Evolutionary conservation across 2,113 vertebrate genomes (phyloP).

Genomic region (Eonycteris spelaea): DNA sequence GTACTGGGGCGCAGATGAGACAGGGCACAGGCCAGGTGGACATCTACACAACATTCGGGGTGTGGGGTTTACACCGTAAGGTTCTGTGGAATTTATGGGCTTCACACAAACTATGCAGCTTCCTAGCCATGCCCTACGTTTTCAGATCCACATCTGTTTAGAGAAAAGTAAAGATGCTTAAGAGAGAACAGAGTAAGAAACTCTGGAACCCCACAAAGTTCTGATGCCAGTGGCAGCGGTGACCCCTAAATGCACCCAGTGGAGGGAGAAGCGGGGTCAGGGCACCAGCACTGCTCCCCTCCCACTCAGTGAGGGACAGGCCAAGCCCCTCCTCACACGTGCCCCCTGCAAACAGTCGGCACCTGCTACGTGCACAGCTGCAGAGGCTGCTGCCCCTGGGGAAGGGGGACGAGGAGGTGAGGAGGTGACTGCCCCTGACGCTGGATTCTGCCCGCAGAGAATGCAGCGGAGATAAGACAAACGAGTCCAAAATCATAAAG

Average conservation of each 20-base stretch:
- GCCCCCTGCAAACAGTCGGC: not conserved
- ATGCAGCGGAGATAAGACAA: not conserved
- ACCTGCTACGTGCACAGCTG: not conserved
- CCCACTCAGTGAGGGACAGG: not conserved
- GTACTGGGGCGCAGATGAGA: conserved; percentile 53
- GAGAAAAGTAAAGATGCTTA: not conserved
- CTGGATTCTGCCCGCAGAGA: not conserved
- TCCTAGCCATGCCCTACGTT: not conserved
- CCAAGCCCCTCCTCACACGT: not conserved
- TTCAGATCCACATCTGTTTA: not conserved
- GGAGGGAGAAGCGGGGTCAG: not conserved
- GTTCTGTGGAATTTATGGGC: not conserved
- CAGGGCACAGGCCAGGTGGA: not conserved
- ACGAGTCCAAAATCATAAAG: too few relatives aligned
- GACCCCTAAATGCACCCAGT: not conserved
- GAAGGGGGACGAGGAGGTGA: fast-evolving
- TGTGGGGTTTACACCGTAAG: too few relatives aligned
- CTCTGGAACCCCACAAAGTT: fast-evolving
- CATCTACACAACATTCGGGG: not conserved
- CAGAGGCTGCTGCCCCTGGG: too few relatives aligned
- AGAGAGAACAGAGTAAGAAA: not conserved
- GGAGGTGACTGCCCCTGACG: too few relatives aligned
- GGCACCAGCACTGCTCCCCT: not conserved
- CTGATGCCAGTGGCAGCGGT: not conserved
- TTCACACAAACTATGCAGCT: not conserved